phyloP scores from a whole-genome alignment of 2,888 invertebrate species.

The Idaea dimidiata region DNA sequence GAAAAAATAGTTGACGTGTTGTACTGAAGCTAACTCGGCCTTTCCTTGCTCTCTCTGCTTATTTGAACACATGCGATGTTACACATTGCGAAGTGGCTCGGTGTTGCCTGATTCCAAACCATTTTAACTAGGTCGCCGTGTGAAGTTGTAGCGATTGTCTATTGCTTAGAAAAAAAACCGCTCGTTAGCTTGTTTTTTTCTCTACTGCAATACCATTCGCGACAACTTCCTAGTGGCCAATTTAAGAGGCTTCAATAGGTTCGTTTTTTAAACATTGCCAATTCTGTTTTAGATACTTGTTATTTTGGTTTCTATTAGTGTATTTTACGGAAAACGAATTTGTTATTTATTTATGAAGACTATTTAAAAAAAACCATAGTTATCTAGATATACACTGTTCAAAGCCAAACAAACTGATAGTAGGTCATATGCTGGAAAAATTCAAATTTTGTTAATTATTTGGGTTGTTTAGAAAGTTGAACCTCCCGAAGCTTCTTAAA shows the following conservation, averaged over 20 bases:
- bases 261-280: too few relatives aligned
- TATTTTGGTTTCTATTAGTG: too few relatives aligned
- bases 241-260: too few relatives aligned
- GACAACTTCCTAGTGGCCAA: not conserved
- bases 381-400: too few relatives aligned
- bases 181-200: not conserved
- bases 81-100: constrained; percentile 57
- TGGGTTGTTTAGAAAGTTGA: too few relatives aligned
- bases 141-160: not conserved
- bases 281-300: too few relatives aligned
- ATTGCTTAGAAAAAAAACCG: not conserved
- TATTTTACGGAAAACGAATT: too few relatives aligned
- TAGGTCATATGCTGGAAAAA: too few relatives aligned
- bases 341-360: too few relatives aligned
- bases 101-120: constrained; percentile 43
- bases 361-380: too few relatives aligned
- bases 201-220: not conserved
- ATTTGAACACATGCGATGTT: constrained; percentile 68
- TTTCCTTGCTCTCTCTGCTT: constrained; percentile 68
- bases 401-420: too few relatives aligned
- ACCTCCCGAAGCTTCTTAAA: not conserved
- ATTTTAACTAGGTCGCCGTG: constrained; percentile 22
- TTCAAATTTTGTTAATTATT: too few relatives aligned
- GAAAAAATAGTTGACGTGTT: constrained; percentile 57
- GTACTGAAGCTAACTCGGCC: constrained; percentile 53